Conservation (phyloP, 2,113 vertebrate genomes). For the Plecotus auritus region DNA sequence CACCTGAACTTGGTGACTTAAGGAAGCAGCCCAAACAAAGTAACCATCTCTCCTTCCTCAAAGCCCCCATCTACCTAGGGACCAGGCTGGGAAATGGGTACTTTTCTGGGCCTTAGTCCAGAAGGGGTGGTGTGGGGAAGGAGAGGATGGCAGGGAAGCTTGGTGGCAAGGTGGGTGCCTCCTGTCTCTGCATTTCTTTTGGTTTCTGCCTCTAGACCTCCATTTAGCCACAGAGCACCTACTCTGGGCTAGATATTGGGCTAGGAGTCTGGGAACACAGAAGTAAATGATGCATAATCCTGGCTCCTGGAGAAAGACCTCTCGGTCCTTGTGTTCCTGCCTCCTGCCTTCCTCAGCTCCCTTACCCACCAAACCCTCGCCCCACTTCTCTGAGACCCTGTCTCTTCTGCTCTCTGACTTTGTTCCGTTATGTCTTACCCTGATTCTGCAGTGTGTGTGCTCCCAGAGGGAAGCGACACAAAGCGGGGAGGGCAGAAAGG, state of each 20-base stretch:
- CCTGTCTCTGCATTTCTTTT: neutral
- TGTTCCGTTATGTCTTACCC: neutral
- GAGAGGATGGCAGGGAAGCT: neutral
- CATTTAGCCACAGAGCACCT: neutral
- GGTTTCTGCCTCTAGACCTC: neutral
- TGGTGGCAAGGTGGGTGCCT: neutral
- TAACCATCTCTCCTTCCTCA: neutral
- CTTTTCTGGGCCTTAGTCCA: neutral
- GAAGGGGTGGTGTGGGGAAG: neutral
- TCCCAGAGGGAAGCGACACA: conserved; percentile 57
- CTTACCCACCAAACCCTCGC: neutral
- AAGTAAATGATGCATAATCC: neutral
- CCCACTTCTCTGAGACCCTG: neutral
- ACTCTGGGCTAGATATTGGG: neutral
- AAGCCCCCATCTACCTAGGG: neutral
- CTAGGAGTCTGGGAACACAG: neutral
- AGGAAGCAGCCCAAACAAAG: neutral
- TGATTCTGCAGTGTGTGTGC: neutral
- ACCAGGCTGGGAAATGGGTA: neutral
- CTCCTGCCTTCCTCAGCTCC: neutral
- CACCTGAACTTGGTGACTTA: neutral
- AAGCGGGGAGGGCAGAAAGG: conserved; percentile 46
- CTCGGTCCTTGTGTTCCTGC: too few relatives aligned
- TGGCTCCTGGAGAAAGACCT: neutral
- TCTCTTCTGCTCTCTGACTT: neutral